phyloP scores from a whole-genome alignment of 1,140 invertebrate species.

The Formica selysi region DNA sequence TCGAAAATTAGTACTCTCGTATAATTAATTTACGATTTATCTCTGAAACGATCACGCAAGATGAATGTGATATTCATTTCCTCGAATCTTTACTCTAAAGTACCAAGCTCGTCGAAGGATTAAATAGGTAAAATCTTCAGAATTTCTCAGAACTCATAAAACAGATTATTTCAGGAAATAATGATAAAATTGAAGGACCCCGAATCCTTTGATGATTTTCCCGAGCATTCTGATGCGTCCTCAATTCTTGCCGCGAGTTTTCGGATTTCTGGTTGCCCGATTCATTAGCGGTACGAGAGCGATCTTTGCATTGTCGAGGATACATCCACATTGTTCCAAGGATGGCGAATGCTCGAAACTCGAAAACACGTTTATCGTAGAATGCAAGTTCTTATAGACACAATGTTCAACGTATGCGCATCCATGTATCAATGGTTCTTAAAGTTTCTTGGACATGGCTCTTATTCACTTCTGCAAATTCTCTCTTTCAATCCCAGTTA shows the following conservation, averaged over 20 bases:
- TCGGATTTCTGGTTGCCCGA: background rate
- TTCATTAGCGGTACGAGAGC: background rate
- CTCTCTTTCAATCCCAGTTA: background rate
- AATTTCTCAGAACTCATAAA: background rate
- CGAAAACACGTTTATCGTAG: conserved; percentile 36
- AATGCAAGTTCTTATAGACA: conserved; percentile 2
- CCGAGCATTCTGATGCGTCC: background rate
- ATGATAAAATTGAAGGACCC: background rate
- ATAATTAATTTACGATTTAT: background rate
- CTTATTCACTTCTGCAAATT: background rate
- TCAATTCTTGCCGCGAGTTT: background rate
- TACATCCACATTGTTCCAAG: conserved; percentile 11
- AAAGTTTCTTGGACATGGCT: conserved; percentile 2
- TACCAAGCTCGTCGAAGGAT: background rate
- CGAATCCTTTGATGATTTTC: background rate
- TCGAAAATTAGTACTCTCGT: background rate
- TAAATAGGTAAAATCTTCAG: background rate
- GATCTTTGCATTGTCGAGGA: background rate
- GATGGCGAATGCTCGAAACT: background rate
- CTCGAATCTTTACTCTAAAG: background rate
- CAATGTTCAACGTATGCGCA: background rate
- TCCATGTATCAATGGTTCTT: background rate
- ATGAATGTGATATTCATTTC: background rate
- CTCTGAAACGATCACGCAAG: background rate
- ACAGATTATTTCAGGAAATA: background rate